These are phyloP conservation scores for Leucoptera coffeella DNA, from an alignment of 2,888 invertebrate genomes.

Conservation along the genomic window DNA sequence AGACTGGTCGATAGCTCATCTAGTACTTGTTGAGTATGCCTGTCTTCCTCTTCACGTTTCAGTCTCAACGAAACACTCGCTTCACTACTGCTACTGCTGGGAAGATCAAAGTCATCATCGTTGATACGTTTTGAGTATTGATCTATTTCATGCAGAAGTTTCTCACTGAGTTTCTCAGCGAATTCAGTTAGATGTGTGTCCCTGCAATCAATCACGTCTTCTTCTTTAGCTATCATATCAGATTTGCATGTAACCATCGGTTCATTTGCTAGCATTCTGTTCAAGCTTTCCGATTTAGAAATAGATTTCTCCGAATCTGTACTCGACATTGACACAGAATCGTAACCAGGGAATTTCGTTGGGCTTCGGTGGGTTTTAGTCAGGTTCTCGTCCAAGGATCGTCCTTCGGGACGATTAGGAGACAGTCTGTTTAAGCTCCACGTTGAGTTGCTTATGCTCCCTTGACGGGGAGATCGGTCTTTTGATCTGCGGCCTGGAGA, in stretches of 20 bases:
- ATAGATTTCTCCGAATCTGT: constrained; percentile 47
- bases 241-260: constrained; percentile 46
- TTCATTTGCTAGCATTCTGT: constrained; percentile 42
- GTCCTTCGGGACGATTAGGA: constrained; percentile 41
- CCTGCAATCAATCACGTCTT: constrained; percentile 53
- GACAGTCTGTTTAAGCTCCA: constrained; percentile 46
- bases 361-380: constrained; percentile 41
- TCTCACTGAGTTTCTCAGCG: constrained; percentile 76
- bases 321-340: constrained; percentile 43
- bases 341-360: constrained; percentile 37
- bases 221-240: constrained; percentile 39
- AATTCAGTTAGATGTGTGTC: constrained; percentile 70
- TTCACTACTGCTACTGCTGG: constrained; percentile 45
- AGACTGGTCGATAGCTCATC: constrained; percentile 43
- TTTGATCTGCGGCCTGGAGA: constrained; percentile 44
- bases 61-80: constrained; percentile 44
- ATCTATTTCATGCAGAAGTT: constrained; percentile 72
- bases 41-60: constrained; percentile 40
- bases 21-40: constrained; percentile 40
- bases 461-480: constrained; percentile 43
- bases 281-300: constrained; percentile 47
- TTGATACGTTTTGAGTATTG: constrained; percentile 48
- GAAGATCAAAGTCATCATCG: constrained; percentile 46
- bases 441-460: constrained; percentile 44
- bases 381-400: constrained; percentile 39